Evolutionary conservation across 2,888 invertebrate species (phyloP).

Genomic region (Empis livida): DNA sequence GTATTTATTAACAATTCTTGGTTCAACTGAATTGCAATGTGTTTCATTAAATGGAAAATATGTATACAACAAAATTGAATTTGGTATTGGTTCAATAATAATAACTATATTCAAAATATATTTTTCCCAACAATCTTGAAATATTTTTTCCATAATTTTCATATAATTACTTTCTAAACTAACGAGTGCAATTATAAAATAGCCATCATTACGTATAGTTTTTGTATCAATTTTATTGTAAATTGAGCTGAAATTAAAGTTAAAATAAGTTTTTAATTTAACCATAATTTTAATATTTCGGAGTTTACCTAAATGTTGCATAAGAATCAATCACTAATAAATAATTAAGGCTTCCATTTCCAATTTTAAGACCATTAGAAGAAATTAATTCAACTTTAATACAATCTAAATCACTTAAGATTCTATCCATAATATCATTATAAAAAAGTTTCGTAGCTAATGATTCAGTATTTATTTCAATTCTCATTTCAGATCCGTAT

Average conservation of each 20-base stretch:
- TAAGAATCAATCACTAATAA: too few relatives aligned
- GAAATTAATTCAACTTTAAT: too few relatives aligned
- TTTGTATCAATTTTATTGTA: background rate
- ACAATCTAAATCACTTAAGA: too few relatives aligned
- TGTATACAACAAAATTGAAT: constrained; percentile 19
- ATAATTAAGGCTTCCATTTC: too few relatives aligned
- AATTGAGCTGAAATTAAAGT: background rate
- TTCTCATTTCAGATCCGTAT: too few relatives aligned
- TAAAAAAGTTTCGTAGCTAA: too few relatives aligned
- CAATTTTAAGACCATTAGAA: too few relatives aligned
- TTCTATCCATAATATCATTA: too few relatives aligned
- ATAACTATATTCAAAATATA: constrained; percentile 19
- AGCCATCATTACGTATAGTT: background rate
- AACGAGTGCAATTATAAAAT: background rate
- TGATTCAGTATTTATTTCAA: too few relatives aligned
- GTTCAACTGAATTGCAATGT: constrained; percentile 14
- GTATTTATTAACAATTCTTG: constrained; percentile 19
- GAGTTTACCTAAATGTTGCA: too few relatives aligned
- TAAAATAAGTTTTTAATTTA: background rate
- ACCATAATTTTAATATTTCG: too few relatives aligned
- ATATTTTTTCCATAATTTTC: constrained; percentile 6
- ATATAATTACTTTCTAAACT: background rate
- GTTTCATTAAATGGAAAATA: constrained; percentile 20
- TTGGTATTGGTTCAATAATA: constrained; percentile 10
- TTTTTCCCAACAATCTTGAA: constrained; percentile 17